Base-by-base conservation (phyloP, 2,113 vertebrate species). In the Zapus hudsonius region DNA sequence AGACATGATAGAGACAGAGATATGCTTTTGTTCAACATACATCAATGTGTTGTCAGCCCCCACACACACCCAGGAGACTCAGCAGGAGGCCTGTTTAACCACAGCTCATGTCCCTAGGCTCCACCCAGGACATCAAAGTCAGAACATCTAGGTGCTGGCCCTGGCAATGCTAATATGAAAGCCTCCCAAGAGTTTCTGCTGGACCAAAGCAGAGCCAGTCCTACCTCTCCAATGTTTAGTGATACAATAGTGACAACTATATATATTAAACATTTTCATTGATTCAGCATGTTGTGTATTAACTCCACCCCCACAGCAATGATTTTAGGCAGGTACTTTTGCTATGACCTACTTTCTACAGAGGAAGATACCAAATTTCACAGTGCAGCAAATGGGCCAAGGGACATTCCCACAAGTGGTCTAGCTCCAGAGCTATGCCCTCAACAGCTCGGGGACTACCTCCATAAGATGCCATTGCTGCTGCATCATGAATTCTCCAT, bases 341-440 rank as follows among this genome's bases (percentile, higher is more conserved):
- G 36, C 75, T 17, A 23, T 15, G n/a, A 40, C 38, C n/a, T 67
- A 72, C 61, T 61, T 85, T 80, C 55, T 25, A 79, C 47, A 94
- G 79, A 73, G 44, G 36, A 86, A 84, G 16, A 81, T 76, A 93
- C 27, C 55, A 38, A 63, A 92, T 79, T 75, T 64, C 52, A 55
- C 40, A 88, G 29, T 29, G 29, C 25, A 64, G 29, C 10, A 27
- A 64, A 5, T 61, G n/a, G 66, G n/a, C 83, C 76, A 61, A 4
- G 12, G 3, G 31, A 25, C 25, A 38, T 87, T 90, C 81, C 75
- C 91, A 83, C 38, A 70, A 44, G 75, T 3, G n/a, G 33, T 73
- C 10, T 13, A 33, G n/a, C 20, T 73, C 59, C 84, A 76, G 36
- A 40, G 74, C 72, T 64, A 33, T 12, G 25, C 25, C 70, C 44